phyloP scores from a whole-genome alignment of 2,797 vertebrate species.

The Pitangus sulphuratus region DNA sequence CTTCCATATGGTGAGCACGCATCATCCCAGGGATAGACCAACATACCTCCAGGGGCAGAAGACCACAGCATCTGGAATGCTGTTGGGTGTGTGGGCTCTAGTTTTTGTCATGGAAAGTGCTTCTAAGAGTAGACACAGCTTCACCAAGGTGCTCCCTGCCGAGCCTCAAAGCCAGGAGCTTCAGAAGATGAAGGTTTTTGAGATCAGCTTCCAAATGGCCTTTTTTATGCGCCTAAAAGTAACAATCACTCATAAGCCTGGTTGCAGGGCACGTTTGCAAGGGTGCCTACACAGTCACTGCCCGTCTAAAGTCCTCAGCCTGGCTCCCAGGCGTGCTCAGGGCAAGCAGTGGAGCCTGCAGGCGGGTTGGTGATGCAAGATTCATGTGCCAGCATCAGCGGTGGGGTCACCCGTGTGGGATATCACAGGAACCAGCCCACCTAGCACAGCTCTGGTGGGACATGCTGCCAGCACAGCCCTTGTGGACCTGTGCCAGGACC shows the following conservation, averaged over 20 bases:
- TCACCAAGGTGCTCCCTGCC: background rate
- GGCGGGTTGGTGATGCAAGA: accelerated
- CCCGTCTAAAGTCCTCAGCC: background rate
- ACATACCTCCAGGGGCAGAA: background rate
- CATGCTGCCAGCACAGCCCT: accelerated
- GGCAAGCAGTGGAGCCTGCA: accelerated
- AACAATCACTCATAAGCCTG: background rate
- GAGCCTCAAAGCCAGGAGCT: background rate
- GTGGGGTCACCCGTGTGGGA: accelerated
- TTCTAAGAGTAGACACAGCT: background rate
- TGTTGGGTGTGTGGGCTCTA: background rate
- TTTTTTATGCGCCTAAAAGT: background rate
- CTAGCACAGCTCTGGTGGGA: accelerated
- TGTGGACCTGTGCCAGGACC: background rate
- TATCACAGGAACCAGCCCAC: background rate
- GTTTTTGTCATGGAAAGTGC: background rate
- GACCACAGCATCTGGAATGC: background rate
- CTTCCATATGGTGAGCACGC: background rate
- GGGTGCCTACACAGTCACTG: background rate
- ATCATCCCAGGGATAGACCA: background rate
- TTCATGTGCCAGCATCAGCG: accelerated
- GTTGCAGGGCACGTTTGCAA: background rate
- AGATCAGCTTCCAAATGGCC: background rate
- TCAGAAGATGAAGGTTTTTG: background rate
- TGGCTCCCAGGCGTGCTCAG: background rate